Evolutionary conservation across 2,888 invertebrate genomes (phyloP).

Genomic region (Chouioia cunea): DNA sequence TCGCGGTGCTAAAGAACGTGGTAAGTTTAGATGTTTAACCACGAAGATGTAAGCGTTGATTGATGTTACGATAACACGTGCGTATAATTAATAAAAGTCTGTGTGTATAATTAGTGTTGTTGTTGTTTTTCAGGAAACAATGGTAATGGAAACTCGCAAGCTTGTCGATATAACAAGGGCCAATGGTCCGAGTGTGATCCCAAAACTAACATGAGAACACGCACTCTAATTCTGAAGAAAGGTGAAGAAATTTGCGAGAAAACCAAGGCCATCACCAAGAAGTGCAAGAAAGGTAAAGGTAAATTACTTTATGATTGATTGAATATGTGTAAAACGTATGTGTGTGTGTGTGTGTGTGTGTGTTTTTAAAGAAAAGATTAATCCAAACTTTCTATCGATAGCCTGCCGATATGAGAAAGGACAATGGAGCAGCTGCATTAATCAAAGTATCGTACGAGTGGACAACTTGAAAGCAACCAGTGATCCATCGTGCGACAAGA

Average conservation of each 20-base stretch:
- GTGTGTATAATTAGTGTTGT: neutral
- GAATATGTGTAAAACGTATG: no score
- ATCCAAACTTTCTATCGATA: slow-evolving; percentile 57
- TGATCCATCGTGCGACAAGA: slow-evolving; percentile 86
- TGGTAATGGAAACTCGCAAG: slow-evolving; percentile 51
- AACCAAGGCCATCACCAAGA: slow-evolving; percentile 88
- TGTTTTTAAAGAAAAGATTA: neutral
- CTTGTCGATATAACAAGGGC: slow-evolving; percentile 88
- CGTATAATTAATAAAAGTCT: no score
- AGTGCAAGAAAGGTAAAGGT: slow-evolving; percentile 88
- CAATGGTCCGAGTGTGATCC: slow-evolving; percentile 91
- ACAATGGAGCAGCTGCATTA: slow-evolving; percentile 86
- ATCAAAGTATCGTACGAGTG: slow-evolving; percentile 85
- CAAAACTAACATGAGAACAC: slow-evolving; percentile 84
- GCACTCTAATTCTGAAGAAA: slow-evolving; percentile 87
- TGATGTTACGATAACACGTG: no score
- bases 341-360: no score
- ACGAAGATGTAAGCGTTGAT: no score
- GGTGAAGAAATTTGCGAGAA: slow-evolving; percentile 86
- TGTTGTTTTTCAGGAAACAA: neutral
- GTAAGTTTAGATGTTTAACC: slow-evolving; percentile 65
- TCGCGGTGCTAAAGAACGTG: slow-evolving; percentile 83
- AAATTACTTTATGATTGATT: slow-evolving; percentile 5
- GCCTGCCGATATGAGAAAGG: slow-evolving; percentile 93
- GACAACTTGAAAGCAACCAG: slow-evolving; percentile 86